Conservation (phyloP, 2,797 vertebrate genomes). For the Limosa lapponica region DNA sequence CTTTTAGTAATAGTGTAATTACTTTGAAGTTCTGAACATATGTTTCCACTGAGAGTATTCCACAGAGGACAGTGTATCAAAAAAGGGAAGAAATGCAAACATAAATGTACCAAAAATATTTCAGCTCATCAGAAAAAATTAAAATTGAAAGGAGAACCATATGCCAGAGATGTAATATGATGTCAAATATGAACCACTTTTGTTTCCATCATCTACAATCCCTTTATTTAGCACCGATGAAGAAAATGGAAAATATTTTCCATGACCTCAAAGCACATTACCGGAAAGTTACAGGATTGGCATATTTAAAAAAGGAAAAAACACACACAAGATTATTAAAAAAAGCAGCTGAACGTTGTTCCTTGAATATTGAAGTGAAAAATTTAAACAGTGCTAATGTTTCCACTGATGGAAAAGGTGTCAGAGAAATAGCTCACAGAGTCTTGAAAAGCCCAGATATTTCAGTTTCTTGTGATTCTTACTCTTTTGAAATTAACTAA, state of each 20-base stretch:
- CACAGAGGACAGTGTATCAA: constrained; percentile 58
- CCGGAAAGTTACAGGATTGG: not conserved
- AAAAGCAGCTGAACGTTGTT: not conserved
- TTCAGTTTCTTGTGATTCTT: not conserved
- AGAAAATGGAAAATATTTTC: not conserved
- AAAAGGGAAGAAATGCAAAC: constrained; percentile 52
- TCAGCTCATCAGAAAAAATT: constrained; percentile 21
- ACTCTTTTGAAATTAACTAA: not conserved
- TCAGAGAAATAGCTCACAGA: not conserved
- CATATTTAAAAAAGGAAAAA: not conserved
- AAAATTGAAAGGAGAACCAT: constrained; percentile 36
- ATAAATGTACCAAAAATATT: not conserved
- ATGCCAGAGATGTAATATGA: not conserved
- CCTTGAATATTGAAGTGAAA: not conserved
- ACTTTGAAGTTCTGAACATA: constrained; percentile 78
- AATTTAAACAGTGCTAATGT: not conserved
- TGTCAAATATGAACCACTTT: not conserved
- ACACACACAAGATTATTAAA: not conserved
- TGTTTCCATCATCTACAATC: not conserved
- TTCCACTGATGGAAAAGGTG: not conserved
- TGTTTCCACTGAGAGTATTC: constrained; percentile 74
- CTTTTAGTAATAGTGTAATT: constrained; percentile 83
- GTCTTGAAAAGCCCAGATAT: not conserved
- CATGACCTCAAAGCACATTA: not conserved
- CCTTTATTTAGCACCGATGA: not conserved